Conservation (phyloP, 2,888 invertebrate genomes). For the Drosophila fulvimacula region DNA sequence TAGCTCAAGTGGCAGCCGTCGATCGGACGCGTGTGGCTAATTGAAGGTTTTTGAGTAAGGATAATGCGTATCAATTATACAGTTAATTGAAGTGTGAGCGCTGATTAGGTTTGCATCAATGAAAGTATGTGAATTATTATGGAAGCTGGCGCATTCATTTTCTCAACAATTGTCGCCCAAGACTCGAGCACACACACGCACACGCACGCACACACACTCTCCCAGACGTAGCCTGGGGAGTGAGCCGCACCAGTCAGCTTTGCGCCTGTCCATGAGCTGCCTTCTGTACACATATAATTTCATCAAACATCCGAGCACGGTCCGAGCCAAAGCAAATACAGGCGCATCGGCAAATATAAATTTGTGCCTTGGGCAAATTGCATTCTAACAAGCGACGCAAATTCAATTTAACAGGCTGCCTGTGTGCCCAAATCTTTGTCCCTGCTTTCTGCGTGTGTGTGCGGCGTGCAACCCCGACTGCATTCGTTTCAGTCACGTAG, state of each 20-base stretch:
- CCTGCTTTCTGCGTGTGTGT: constrained; percentile 5
- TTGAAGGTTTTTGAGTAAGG: constrained; percentile 39
- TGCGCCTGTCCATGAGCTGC: constrained; percentile 6
- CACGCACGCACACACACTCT: background rate
- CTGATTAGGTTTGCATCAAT: constrained; percentile 16
- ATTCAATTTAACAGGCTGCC: constrained; percentile 81
- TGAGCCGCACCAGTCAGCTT: constrained; percentile 1
- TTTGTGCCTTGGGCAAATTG: constrained; percentile 81
- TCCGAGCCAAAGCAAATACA: constrained; percentile 63
- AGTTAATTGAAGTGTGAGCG: constrained; percentile 59
- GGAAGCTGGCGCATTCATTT: constrained; percentile 25
- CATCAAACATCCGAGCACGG: constrained; percentile 42
- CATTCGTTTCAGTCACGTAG: constrained; percentile 72
- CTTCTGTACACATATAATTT: constrained; percentile 54
- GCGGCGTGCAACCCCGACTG: constrained; percentile 61
- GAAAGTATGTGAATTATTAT: constrained; percentile 21
- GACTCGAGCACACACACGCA: background rate
- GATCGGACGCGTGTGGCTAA: constrained; percentile 67
- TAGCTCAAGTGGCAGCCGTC: constrained; percentile 53
- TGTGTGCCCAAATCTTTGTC: constrained; percentile 49
- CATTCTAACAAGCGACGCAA: constrained; percentile 82
- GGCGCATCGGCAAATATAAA: constrained; percentile 29
- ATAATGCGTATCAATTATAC: constrained; percentile 73
- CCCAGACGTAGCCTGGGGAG: constrained; percentile 14
- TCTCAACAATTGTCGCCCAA: constrained; percentile 26